Base-by-base conservation (phyloP, 2,888 invertebrate species). In the Ecdyonurus torrentis region DNA sequence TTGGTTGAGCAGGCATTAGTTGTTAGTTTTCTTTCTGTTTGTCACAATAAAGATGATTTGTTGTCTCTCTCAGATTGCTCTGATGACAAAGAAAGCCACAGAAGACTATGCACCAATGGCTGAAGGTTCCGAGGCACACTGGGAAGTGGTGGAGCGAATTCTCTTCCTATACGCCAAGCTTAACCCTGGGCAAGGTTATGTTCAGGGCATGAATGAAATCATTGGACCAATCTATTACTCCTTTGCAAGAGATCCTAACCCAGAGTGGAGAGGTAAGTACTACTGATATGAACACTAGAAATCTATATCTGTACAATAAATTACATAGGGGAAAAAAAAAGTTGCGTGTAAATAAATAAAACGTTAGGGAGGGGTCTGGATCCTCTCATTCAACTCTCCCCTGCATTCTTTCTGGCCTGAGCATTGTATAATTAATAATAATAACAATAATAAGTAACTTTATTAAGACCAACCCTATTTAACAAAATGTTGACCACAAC, bases 161-260 rank as follows among this genome's bases (percentile, higher is more conserved):
- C 79, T 99, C 64, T 99, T 99, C 76, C 81, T 99, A 0, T 99
- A 98, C 74, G 95, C 96, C 0, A 99, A 99, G 77, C 80, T 98
- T 18, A 99, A 99, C 79, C 95, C 97, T 0, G 98, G 98, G 0
- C 95, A 97, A 73, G 88, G 95, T 15, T 91, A 92, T 72, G 92
- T 93, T 1, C 91, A 98, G 78, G 99, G 99, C 62, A 99, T 99
- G 98, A 99, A 99, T 77, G 99, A 99, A 77, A 95, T 99, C 69
- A 87, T 99, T 58, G 99, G 97, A 0, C 98, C 98, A 5, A 93
- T 99, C 70, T 99, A 99, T 77, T 95, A 96, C 75, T 89, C 93
- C 0, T 93, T 99, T 75, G 97, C 98, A 5, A 89, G 87, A 23
- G 94, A 98, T 77, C 83, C 89, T 0, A 84, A 92, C 73, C 74